Evolutionary conservation across 1,140 invertebrate genomes (phyloP).

Genomic region (Orius laevigatus): DNA sequence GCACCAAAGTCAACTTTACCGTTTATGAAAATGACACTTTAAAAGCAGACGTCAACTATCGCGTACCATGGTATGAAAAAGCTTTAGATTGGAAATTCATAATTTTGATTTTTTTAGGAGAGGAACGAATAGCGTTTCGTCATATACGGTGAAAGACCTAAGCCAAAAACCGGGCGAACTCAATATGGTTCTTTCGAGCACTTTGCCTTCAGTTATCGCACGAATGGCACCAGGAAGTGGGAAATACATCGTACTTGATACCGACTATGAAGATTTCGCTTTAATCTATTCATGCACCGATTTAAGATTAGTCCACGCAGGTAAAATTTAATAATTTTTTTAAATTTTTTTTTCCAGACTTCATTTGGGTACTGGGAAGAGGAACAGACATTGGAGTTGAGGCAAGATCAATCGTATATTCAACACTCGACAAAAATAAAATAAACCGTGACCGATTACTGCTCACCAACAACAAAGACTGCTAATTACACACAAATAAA

Average conservation of each 20-base stretch:
- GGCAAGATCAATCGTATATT: conserved; percentile 11
- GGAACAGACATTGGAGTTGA: conserved; percentile 10
- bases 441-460: conserved; percentile 14
- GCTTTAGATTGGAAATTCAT: background rate
- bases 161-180: conserved; percentile 8
- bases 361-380: conserved; percentile 15
- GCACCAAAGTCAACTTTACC: conserved; percentile 39
- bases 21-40: conserved; percentile 32
- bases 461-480: conserved; percentile 12
- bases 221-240: conserved; percentile 47
- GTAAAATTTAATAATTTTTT: conserved; percentile 22
- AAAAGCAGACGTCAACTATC: conserved; percentile 35
- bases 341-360: conserved; percentile 13
- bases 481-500: background rate
- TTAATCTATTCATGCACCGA: conserved; percentile 52
- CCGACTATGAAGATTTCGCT: conserved; percentile 51
- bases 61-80: conserved; percentile 8
- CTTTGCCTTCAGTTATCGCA: conserved; percentile 41
- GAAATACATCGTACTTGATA: conserved; percentile 46
- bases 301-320: conserved; percentile 37
- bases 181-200: conserved; percentile 26
- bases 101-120: conserved; percentile 14
- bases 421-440: conserved; percentile 11
- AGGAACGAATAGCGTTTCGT: conserved; percentile 6
- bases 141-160: conserved; percentile 1